Conservation (phyloP, 53 echinoderm and acorn worm genomes). For the Pentamera pediparva region DNA sequence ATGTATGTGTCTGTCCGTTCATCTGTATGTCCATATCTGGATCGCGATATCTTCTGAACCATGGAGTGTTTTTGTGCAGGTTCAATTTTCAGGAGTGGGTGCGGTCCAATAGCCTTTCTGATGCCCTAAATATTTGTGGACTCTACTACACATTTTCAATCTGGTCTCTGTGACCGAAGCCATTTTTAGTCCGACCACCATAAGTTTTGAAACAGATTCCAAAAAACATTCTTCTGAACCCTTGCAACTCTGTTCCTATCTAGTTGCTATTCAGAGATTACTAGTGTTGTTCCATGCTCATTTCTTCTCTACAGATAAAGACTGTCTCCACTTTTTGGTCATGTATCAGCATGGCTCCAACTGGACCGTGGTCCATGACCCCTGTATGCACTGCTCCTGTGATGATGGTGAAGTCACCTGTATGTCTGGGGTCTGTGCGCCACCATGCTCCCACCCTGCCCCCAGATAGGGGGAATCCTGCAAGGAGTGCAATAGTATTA, state of each 20-base stretch:
- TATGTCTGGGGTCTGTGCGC: slow-evolving; percentile 54
- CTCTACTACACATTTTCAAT: no score
- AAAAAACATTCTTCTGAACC: no score
- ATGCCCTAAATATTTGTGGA: no score
- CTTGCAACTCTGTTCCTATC: no score
- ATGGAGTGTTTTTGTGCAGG: no score
- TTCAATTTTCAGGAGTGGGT: no score
- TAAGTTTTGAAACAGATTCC: no score
- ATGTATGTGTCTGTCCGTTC: no score
- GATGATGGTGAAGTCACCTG: slow-evolving; percentile 60
- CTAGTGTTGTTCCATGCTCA: neutral
- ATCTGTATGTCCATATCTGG: no score
- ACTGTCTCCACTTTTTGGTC: slow-evolving; percentile 57
- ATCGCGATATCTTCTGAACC: no score
- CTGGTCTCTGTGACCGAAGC: no score
- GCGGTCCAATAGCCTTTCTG: no score
- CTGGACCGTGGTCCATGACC: slow-evolving; percentile 71
- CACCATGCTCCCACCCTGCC: slow-evolving; percentile 63
- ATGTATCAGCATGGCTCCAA: slow-evolving; percentile 67
- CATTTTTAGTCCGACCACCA: neutral
- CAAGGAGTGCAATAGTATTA: slow-evolving; percentile 75
- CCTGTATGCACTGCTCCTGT: slow-evolving; percentile 71
- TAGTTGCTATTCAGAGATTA: neutral
- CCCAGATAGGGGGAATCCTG: slow-evolving; percentile 72
- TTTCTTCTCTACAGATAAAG: slow-evolving; percentile 4